Conservation (phyloP, 2,888 invertebrate species). For the Tachina fera region DNA sequence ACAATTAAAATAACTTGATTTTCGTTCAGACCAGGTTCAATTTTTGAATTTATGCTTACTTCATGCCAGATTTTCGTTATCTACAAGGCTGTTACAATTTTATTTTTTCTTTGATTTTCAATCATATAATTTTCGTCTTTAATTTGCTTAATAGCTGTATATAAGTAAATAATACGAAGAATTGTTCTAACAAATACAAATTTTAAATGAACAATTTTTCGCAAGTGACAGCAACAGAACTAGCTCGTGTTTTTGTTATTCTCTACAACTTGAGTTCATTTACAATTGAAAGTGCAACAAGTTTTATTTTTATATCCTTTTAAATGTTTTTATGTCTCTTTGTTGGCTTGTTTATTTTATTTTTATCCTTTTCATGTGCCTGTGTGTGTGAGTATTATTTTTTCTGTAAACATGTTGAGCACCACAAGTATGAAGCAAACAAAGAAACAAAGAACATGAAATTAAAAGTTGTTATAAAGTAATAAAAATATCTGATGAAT, state of each 20-base stretch:
- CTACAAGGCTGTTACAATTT: too few species aligned
- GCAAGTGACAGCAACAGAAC: conserved; percentile 10
- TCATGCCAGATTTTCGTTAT: too few species aligned
- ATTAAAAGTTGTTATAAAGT: conserved; percentile 54
- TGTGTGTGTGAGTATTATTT: conserved; percentile 1
- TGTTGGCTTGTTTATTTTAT: conserved; percentile 33
- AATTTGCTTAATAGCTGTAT: too few species aligned
- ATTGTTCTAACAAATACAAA: not conserved
- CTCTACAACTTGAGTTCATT: conserved; percentile 41
- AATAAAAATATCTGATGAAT: conserved; percentile 55
- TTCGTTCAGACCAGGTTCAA: too few species aligned
- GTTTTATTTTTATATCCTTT: conserved; percentile 59
- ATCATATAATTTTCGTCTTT: too few species aligned
- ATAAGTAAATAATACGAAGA: too few species aligned
- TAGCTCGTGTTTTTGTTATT: not conserved
- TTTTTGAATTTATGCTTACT: too few species aligned
- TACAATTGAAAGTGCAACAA: conserved; percentile 53
- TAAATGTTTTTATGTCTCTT: conserved; percentile 43
- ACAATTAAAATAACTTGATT: too few species aligned
- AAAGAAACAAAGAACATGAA: conserved; percentile 16
- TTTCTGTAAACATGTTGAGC: conserved; percentile 33
- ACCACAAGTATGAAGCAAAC: conserved; percentile 9
- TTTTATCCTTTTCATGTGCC: not conserved
- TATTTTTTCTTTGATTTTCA: too few species aligned
- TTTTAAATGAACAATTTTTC: not conserved